Percentiles rank a stretch among this genome's conserved stretches.
Evolutionary conservation across 2,113 vertebrate genomes (phyloP).

Genomic region (Cyprinodon brontotheroides): DNA sequence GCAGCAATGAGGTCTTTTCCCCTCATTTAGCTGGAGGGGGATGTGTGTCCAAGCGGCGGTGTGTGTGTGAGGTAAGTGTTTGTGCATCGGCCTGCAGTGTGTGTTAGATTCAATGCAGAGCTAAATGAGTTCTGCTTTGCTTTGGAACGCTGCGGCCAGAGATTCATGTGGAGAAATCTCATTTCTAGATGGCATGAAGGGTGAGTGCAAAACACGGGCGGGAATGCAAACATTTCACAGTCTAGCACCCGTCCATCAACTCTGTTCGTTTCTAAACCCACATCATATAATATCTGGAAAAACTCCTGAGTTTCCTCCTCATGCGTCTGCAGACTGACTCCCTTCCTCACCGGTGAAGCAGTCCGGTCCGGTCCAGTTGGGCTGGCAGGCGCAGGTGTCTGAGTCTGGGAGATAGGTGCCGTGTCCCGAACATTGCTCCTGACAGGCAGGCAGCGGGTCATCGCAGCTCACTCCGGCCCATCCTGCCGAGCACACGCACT

Average conservation of each 20-base stretch:
- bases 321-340: constrained; percentile 36
- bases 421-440: constrained; percentile 94
- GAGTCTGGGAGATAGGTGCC: constrained; percentile 89
- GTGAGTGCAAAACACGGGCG: constrained; percentile 23
- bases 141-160: constrained; percentile 29
- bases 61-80: constrained; percentile 13
- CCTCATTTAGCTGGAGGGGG: constrained; percentile 43
- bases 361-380: constrained; percentile 93
- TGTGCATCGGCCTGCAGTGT: constrained; percentile 2
- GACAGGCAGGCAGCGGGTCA: constrained; percentile 87
- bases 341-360: constrained; percentile 87
- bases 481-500: constrained; percentile 91
- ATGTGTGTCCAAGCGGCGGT: not conserved
- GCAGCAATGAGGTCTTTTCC: constrained; percentile 23
- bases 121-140: constrained; percentile 1
- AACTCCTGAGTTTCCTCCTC: constrained; percentile 13
- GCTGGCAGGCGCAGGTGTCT: constrained; percentile 89
- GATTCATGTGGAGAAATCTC: constrained; percentile 64
- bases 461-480: constrained; percentile 93
- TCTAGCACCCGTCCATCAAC: constrained; percentile 43
- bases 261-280: constrained; percentile 50
- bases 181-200: constrained; percentile 63
- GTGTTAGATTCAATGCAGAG: constrained; percentile 22
- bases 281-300: constrained; percentile 58
- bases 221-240: constrained; percentile 26